These are phyloP conservation scores for Lysandra bellargus DNA, from an alignment of 2,888 invertebrate genomes.

Conservation along the genomic window DNA sequence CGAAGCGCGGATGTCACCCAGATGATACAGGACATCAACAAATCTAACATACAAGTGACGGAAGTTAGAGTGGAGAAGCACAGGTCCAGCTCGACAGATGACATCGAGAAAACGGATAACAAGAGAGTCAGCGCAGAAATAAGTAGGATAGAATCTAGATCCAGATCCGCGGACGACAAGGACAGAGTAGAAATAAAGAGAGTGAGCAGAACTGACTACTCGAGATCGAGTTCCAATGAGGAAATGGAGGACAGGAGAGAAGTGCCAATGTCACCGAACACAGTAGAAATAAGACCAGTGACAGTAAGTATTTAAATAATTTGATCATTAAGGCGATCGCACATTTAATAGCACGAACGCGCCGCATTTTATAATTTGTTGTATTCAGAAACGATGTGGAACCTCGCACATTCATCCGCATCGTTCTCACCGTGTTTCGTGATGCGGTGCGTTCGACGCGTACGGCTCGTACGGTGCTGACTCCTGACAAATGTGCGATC, in stretches of 20 bases:
- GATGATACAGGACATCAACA: constrained; percentile 2
- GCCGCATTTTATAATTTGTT: no score
- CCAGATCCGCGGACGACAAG: constrained; percentile 46
- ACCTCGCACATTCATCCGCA: no score
- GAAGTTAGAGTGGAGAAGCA: constrained; percentile 32
- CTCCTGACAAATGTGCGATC: no score
- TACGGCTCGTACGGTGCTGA: no score
- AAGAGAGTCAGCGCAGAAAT: constrained; percentile 44
- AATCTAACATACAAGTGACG: constrained; percentile 15
- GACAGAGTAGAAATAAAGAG: constrained; percentile 41
- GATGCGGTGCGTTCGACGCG: no score
- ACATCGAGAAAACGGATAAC: constrained; percentile 35
- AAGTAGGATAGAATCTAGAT: constrained; percentile 45
- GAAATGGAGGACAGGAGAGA: constrained; percentile 45
- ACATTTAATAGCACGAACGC: no score
- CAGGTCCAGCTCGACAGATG: constrained; percentile 34
- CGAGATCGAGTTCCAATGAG: constrained; percentile 60
- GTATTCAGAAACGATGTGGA: no score
- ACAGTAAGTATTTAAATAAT: constrained; percentile 53
- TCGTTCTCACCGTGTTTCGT: no score
- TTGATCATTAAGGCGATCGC: neutral
- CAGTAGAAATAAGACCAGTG: constrained; percentile 63
- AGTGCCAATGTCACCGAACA: constrained; percentile 48
- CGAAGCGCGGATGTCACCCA: constrained; percentile 25
- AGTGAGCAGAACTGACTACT: constrained; percentile 51